These are phyloP conservation scores for Orthosia gothica DNA, from an alignment of 2,888 invertebrate genomes.

Conservation along the genomic window DNA sequence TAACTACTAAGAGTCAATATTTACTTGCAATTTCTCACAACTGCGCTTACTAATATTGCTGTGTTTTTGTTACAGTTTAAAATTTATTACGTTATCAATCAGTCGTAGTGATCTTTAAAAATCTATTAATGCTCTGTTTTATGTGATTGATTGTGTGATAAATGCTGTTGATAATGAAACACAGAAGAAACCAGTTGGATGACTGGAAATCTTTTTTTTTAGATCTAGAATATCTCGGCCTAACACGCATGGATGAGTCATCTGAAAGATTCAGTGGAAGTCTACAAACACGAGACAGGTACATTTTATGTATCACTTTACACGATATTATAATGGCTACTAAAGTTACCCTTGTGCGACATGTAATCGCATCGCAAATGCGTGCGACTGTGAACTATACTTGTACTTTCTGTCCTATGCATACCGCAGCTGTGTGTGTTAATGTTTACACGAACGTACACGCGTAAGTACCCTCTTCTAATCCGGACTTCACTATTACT, in stretches of 20 bases:
- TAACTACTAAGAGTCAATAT: conserved; percentile 79
- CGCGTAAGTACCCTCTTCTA: conserved; percentile 27
- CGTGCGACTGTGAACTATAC: conserved; percentile 39
- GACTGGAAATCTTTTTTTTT: conserved; percentile 26
- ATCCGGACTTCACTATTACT: conserved; percentile 39
- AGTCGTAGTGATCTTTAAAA: conserved; percentile 47
- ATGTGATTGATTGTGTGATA: conserved; percentile 39
- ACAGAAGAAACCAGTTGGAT: conserved; percentile 33
- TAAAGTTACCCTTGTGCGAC: conserved; percentile 31
- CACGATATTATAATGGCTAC: conserved; percentile 19
- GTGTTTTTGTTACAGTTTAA: conserved; percentile 58
- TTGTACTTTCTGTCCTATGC: conserved; percentile 39
- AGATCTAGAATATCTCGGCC: conserved; percentile 6
- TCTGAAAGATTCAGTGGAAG: conserved; percentile 20
- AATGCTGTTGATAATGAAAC: conserved; percentile 40
- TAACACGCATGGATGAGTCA: conserved; percentile 40
- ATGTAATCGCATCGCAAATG: conserved; percentile 24
- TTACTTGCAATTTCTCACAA: conserved; percentile 76
- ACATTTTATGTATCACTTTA: conserved; percentile 42
- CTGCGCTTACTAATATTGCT: conserved; percentile 61
- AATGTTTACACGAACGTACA: conserved; percentile 31
- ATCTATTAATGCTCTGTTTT: conserved; percentile 46
- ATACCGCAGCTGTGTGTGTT: conserved; percentile 28
- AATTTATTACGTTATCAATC: conserved; percentile 66
- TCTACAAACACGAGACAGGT: conserved; percentile 21